phyloP scores from a whole-genome alignment of 1,140 invertebrate species.

The Acromyrmex echinatior region DNA sequence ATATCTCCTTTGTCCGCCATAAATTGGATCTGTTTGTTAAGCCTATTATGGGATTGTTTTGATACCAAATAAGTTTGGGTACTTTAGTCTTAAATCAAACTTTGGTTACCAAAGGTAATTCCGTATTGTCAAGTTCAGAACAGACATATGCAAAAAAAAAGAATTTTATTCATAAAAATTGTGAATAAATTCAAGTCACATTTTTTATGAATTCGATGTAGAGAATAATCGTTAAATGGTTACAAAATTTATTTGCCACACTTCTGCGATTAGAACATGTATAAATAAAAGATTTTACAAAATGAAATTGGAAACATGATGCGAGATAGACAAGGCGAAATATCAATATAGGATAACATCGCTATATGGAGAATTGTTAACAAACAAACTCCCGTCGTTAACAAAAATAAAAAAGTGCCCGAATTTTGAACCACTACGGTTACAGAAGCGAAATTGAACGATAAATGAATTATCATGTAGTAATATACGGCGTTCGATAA shows the following conservation, averaged over 20 bases:
- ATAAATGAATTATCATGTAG: neutral
- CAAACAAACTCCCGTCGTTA: constrained; percentile 7
- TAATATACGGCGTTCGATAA: neutral
- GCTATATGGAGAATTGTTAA: constrained; percentile 21
- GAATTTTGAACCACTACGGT: neutral
- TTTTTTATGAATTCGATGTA: neutral
- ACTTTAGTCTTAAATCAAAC: constrained; percentile 11
- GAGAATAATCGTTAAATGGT: neutral
- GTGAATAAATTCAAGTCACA: neutral
- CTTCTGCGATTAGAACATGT: neutral
- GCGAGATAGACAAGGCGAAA: neutral
- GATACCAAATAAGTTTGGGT: neutral
- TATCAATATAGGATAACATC: neutral
- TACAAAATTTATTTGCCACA: neutral
- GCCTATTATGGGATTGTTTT: constrained; percentile 34
- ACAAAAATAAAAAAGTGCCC: neutral
- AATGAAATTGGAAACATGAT: constrained; percentile 22
- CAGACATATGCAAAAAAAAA: neutral
- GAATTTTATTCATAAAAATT: neutral
- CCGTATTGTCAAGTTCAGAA: neutral
- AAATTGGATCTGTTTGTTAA: constrained; percentile 52
- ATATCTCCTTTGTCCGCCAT: constrained; percentile 19
- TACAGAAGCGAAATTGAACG: neutral
- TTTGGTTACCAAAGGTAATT: neutral
- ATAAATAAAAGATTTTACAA: constrained; percentile 5